phyloP scores from a whole-genome alignment of 1,140 invertebrate genomes.

The Diorhabda carinulata region DNA sequence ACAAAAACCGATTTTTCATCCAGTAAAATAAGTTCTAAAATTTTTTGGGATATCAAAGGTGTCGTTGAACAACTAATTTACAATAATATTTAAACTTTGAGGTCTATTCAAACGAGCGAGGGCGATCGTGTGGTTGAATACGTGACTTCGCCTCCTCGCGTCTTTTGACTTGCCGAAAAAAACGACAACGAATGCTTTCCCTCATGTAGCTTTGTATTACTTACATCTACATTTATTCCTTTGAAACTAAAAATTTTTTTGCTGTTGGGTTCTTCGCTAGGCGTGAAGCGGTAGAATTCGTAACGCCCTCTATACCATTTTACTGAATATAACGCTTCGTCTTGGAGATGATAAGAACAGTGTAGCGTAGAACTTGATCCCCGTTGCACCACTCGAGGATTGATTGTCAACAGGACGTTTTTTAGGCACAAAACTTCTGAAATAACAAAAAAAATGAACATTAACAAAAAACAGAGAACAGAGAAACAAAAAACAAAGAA shows the following conservation, averaged over 20 bases:
- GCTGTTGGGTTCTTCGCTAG: slow-evolving; percentile 57
- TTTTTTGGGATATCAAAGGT: too few relatives aligned
- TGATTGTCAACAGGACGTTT: slow-evolving; percentile 51
- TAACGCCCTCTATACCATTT: slow-evolving; percentile 76
- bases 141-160: too few relatives aligned
- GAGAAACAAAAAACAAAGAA: too few relatives aligned
- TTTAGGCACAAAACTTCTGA: slow-evolving; percentile 47
- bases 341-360: slow-evolving; percentile 68
- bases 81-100: too few relatives aligned
- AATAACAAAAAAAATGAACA: slow-evolving; percentile 18
- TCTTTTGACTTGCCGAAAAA: too few relatives aligned
- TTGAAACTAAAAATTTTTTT: slow-evolving; percentile 65
- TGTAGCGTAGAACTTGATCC: slow-evolving; percentile 52
- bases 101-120: too few relatives aligned
- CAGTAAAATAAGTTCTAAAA: too few relatives aligned
- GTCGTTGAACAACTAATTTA: too few relatives aligned
- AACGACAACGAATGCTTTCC: too few relatives aligned
- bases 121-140: too few relatives aligned
- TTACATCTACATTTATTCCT: slow-evolving; percentile 69
- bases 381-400: slow-evolving; percentile 58
- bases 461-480: too few relatives aligned
- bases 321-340: slow-evolving; percentile 67
- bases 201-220: slow-evolving; percentile 46
- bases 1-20: too few relatives aligned
- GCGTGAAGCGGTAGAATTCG: slow-evolving; percentile 69